phyloP scores from a whole-genome alignment of 2,888 invertebrate species.

The Portevinia maculata region DNA sequence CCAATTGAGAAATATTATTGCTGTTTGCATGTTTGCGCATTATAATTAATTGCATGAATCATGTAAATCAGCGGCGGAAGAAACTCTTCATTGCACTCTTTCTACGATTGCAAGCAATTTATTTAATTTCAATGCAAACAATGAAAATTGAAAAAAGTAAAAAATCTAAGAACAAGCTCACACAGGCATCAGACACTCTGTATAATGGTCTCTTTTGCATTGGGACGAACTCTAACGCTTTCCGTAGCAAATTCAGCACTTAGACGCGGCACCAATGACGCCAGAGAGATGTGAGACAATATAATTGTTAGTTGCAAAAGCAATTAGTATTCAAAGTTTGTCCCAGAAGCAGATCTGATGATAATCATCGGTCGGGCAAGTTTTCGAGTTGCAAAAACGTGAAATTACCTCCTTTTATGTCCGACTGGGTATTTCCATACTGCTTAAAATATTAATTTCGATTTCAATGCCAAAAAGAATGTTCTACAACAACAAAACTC shows the following conservation, averaged over 20 bases:
- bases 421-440: slow-evolving; percentile 28
- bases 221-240: slow-evolving; percentile 52
- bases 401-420: slow-evolving; percentile 55
- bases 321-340: slow-evolving; percentile 59
- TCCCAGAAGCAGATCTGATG: slow-evolving; percentile 44
- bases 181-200: neutral
- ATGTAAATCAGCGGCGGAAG: slow-evolving; percentile 17
- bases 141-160: slow-evolving; percentile 5
- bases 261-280: slow-evolving; percentile 43
- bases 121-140: slow-evolving; percentile 47
- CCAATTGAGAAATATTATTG: slow-evolving; percentile 24
- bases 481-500: neutral
- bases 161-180: neutral
- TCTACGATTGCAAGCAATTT: slow-evolving; percentile 20
- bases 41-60: slow-evolving; percentile 47
- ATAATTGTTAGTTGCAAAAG: slow-evolving; percentile 31
- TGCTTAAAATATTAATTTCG: slow-evolving; percentile 52
- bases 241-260: slow-evolving; percentile 35
- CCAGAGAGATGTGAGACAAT: slow-evolving; percentile 35
- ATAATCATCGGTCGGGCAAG: slow-evolving; percentile 43
- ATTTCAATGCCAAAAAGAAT: slow-evolving; percentile 56
- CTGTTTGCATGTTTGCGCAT: slow-evolving; percentile 28
- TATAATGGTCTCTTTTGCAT: slow-evolving; percentile 16
- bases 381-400: slow-evolving; percentile 45
- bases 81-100: neutral